Evolutionary conservation across 2,888 invertebrate species (phyloP), one percentile per base, ranked within the genome.

Genomic region (Theretra japonica): DNA sequence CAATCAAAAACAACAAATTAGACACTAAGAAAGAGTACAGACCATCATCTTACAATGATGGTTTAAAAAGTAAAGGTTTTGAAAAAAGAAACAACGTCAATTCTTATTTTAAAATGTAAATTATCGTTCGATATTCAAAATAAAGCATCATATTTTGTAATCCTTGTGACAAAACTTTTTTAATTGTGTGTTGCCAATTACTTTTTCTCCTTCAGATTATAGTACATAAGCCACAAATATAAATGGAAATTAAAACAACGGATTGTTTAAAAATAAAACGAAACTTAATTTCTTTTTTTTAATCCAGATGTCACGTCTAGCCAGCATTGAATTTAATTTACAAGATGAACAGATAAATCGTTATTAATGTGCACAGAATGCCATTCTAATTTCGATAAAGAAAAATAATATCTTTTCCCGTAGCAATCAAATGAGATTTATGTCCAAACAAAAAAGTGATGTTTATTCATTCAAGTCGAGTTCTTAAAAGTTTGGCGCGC

Each of bases 1-100:
- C 85, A 84, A 84, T 79, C 50, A 77, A 78, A 73, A n/a, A 41
- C 3, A 41, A 41, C 11, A 11, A 41, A 41, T 41, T 15, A 41
- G 41, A 41, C 11, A 41, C 41, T 41, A 41, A 1, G 11, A 41
- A 41, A 15, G 41, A 41, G 11, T 41, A 41, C 15, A 41, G 41
- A 15, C 41, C 11, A 3, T 41, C 11, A 41, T 11, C 1, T 15
- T 11, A 11, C 41, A 15, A 11, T 15, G 11, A 41, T 41, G 11
- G 0, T 41, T 3, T 41, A 41, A 41, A 11, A 41, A 15, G 11
- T 15, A 1, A 41, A 41, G 3, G 15, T 11, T 41, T 41, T 41
- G 41, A 41, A 15, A 41, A 41, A 41, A 41, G 41, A 41, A 41
- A 11, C 11, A 4, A 41, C 2, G 15, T 41, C 1, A 11, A 41